Evolutionary conservation across 1,140 invertebrate species (phyloP), one percentile per base, ranked within the genome.

Genomic region (Pemphigus obesinymphae): DNA sequence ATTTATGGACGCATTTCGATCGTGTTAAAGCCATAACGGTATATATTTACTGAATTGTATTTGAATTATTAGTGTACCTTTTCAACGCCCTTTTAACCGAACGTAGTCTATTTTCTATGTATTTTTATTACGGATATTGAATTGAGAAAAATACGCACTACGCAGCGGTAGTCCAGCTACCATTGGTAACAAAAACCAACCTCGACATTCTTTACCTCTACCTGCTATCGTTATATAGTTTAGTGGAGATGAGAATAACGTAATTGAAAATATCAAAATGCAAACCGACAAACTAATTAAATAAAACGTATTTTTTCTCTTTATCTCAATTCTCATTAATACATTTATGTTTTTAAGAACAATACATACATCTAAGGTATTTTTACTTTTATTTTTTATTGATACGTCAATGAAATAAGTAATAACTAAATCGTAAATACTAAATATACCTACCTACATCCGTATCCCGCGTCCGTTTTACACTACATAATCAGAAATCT

Each of bases 51-150:
- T 8, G 37, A 29, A 70, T 43, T 70, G 13, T 70, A 45, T 70
- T 70, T 70, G 68, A 70, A 17, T 70, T 70, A 70, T 70, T 45
- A 29, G 23, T 8, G 29, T 70, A 70, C 68, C 68, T 70, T 45
- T 70, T 70, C 23, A 66, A 66, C 61, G 29, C 23, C 23, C 68
- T 29, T 43, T 45, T 43, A 4, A 45, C 7, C 15, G 23, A 17
- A 45, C 23, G 23, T 70, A 70, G 31, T 45, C 15, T 45, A 45
- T 45, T 26, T 45, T 43, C 5, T 45, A 45, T 26, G 8, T 20
- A 1, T 45, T 70, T 70, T 70, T 45, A 29, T 26, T 45, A 45
- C 23, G 13, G 37, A 43, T 70, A 68, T 23, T 40, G 37, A 68
- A 31, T 45, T 15, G 13, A 68, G 37, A 23, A 40, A 23, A 29